phyloP scores from a whole-genome alignment of 2,888 invertebrate genomes.

The Hetaerina titia region DNA sequence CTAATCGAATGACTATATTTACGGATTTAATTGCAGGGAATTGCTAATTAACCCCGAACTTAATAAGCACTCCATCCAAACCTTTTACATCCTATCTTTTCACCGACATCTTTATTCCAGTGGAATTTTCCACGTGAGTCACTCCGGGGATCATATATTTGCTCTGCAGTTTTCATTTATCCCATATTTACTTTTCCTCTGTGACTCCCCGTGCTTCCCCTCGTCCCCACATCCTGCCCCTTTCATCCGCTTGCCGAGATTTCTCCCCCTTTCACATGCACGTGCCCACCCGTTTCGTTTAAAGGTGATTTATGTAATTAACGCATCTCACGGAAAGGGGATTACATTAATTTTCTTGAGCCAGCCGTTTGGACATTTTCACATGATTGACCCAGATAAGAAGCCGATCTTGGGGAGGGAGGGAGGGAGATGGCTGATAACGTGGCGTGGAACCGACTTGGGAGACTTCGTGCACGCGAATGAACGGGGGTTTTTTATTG shows the following conservation, averaged over 20 bases:
- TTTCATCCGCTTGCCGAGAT: neutral
- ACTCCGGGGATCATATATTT: neutral
- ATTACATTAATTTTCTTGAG: conserved; percentile 8
- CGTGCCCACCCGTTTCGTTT: neutral
- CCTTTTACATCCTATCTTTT: neutral
- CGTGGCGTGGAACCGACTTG: neutral
- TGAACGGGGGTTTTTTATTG: neutral
- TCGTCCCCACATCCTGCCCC: neutral
- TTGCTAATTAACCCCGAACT: neutral
- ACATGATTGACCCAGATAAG: conserved; percentile 6
- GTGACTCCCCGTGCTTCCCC: neutral
- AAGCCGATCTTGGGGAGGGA: neutral
- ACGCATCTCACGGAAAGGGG: conserved; percentile 6
- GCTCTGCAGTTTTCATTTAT: neutral
- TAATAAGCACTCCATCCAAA: neutral
- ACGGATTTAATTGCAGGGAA: neutral
- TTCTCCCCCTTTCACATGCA: neutral
- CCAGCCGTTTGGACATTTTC: neutral
- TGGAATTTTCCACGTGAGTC: neutral
- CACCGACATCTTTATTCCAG: neutral
- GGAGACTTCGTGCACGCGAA: neutral
- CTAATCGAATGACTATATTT: neutral
- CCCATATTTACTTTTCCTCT: neutral
- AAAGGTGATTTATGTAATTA: conserved; percentile 18
- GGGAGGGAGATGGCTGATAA: neutral